These are phyloP conservation scores for Chauna torquata DNA, from an alignment of 2,113 vertebrate species.

Conservation along the genomic window DNA sequence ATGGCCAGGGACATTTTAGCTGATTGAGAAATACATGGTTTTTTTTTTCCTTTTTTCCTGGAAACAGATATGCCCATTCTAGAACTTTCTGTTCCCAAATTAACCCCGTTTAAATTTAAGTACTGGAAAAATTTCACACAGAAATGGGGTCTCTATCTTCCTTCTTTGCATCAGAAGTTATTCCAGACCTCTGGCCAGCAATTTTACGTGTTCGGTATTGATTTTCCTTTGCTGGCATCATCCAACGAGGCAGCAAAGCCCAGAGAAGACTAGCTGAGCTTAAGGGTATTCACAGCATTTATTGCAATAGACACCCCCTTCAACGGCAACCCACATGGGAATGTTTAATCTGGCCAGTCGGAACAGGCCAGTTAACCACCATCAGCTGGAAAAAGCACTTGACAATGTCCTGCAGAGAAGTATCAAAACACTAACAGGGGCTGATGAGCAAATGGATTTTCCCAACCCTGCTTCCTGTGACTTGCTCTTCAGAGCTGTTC, in stretches of 20 bases:
- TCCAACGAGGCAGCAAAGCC: neutral
- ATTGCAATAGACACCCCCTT: neutral
- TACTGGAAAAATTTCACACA: neutral
- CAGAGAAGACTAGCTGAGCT: neutral
- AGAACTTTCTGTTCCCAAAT: slow-evolving; percentile 47
- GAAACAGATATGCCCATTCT: slow-evolving; percentile 29
- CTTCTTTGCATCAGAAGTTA: neutral
- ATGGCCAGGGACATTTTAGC: slow-evolving; percentile 64
- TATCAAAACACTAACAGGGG: slow-evolving; percentile 17
- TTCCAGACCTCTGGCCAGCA: slow-evolving; percentile 3
- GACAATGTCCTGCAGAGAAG: slow-evolving; percentile 31
- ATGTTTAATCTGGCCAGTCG: slow-evolving; percentile 24
- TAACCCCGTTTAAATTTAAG: slow-evolving; percentile 4
- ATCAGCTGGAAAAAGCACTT: slow-evolving; percentile 47
- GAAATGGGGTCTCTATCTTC: neutral
- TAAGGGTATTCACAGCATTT: neutral
- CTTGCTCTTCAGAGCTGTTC: neutral
- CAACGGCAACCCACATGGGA: neutral
- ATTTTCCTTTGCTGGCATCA: slow-evolving; percentile 37
- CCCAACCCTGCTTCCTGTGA: neutral
- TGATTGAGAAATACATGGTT: slow-evolving; percentile 51
- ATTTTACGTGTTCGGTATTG: neutral
- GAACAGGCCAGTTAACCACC: slow-evolving; percentile 19
- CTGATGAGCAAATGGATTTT: slow-evolving; percentile 34
- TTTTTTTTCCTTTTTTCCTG: neutral